Conservation (phyloP, 1,140 invertebrate species). For the Orius laevigatus region DNA sequence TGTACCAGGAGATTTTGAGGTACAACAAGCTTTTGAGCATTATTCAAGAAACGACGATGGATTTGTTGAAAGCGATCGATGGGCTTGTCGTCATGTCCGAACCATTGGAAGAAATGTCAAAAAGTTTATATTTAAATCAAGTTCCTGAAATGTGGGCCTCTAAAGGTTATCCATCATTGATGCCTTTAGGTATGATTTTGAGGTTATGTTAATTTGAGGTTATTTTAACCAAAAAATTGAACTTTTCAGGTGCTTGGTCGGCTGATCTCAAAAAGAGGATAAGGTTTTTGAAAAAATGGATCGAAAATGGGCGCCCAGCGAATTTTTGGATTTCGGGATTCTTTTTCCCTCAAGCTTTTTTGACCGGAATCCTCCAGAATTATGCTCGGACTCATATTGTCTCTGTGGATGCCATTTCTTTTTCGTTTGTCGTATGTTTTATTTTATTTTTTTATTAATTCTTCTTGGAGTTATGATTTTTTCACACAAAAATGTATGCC, state of each 20-base stretch:
- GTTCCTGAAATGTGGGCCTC: conserved; percentile 54
- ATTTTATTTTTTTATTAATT: background rate
- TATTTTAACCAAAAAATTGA: too few relatives aligned
- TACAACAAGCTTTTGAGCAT: conserved; percentile 51
- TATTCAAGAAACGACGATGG: conserved; percentile 42
- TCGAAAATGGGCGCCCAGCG: conserved; percentile 44
- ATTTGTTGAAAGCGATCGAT: conserved; percentile 54
- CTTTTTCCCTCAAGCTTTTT: conserved; percentile 72
- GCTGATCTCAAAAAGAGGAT: conserved; percentile 38
- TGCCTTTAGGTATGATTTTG: conserved; percentile 52
- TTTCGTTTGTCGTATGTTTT: background rate
- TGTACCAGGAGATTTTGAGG: conserved; percentile 60
- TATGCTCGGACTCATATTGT: conserved; percentile 57
- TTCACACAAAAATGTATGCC: too few relatives aligned
- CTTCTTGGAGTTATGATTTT: too few relatives aligned
- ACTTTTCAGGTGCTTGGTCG: conserved; percentile 44
- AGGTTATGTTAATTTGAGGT: too few relatives aligned
- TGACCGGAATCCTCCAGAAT: conserved; percentile 69
- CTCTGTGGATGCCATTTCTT: conserved; percentile 42
- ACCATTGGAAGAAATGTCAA: conserved; percentile 47
- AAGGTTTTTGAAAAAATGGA: conserved; percentile 50
- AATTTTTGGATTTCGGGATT: conserved; percentile 76
- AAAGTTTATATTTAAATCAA: conserved; percentile 42
- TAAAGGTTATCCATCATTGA: conserved; percentile 64
- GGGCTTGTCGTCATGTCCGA: conserved; percentile 64